These are phyloP conservation scores for Papilio xuthus DNA, from an alignment of 1,140 invertebrate species.

Conservation along the genomic window DNA sequence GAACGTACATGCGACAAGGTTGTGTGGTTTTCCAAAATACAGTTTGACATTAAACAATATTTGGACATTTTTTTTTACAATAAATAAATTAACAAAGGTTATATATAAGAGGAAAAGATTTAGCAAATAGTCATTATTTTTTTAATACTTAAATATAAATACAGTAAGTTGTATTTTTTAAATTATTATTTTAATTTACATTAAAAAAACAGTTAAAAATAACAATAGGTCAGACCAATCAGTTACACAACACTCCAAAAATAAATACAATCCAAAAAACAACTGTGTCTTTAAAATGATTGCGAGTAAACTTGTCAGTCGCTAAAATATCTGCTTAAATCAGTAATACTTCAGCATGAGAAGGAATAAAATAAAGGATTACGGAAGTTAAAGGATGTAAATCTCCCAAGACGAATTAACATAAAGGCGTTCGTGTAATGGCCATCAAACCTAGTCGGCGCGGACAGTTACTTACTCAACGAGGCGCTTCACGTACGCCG, in stretches of 20 bases:
- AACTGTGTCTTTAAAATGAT: no score
- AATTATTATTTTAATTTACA: no score
- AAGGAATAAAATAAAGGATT: background rate
- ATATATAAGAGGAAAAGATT: background rate
- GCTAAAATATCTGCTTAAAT: no score
- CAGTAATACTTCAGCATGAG: background rate
- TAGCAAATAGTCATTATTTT: background rate
- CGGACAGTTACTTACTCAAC: constrained; percentile 54
- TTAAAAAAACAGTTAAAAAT: no score
- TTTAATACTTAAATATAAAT: no score
- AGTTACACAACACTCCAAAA: no score
- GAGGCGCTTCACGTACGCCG: constrained; percentile 55
- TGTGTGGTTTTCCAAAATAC: background rate
- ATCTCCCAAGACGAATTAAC: background rate
- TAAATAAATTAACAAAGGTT: background rate
- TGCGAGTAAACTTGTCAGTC: no score
- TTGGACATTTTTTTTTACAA: background rate
- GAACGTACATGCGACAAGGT: background rate
- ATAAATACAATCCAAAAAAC: no score
- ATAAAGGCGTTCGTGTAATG: constrained; percentile 10
- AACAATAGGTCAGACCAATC: no score
- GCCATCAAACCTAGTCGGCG: constrained; percentile 2
- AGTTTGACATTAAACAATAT: background rate
- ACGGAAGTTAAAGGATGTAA: background rate
- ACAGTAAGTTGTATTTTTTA: no score